Base-by-base conservation (phyloP, 2,888 invertebrate species). In the Plebejus anna region DNA sequence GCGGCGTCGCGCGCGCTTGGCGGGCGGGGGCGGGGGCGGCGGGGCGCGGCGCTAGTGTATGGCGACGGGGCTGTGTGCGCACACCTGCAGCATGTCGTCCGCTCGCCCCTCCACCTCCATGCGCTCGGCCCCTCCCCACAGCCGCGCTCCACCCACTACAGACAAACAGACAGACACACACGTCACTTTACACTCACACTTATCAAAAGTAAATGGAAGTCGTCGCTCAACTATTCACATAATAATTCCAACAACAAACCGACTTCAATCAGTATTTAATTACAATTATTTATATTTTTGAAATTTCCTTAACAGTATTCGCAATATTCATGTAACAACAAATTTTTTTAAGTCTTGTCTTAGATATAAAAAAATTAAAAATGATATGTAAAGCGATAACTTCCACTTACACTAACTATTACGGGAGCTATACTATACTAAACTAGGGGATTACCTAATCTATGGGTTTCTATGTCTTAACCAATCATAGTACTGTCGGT, bases 41-140 rank as follows among this genome's bases (percentile, higher is more conserved):
- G 82, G 75, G 75, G 36, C 77, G 57, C 78, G 77, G 79, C 80
- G 82, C 90, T 92, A 94, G 91, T 98, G 98, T 90, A 98, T 98
- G 90, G 97, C 98, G 87, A 98, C 98, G 84, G 98, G 98, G 94
- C 97, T 97, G 94, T 98, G 98, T 92, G 85, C 83, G 82, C 98
- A 97, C 83, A 97, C 97, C 84, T 84, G 97, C 85, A 98, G 96
- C 97, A 98, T 97, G 82, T 94, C 93, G 82, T 91, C 94, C 80
- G 89, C 89, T 83, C 91, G 91, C 73, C 83, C 86, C 84, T 92
- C 93, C 81, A 92, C 93, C 79, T 92, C 93, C 94, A 97, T 97
- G 84, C 97, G 97, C 96, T 97, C 97, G 82, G 96, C 96, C 82
- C 88, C 88, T 84, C 90, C 89, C 89, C 86, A 86, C 82, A 86